These are phyloP conservation scores for Ametastegia equiseti DNA, from an alignment of 2,888 invertebrate species.

Conservation along the genomic window DNA sequence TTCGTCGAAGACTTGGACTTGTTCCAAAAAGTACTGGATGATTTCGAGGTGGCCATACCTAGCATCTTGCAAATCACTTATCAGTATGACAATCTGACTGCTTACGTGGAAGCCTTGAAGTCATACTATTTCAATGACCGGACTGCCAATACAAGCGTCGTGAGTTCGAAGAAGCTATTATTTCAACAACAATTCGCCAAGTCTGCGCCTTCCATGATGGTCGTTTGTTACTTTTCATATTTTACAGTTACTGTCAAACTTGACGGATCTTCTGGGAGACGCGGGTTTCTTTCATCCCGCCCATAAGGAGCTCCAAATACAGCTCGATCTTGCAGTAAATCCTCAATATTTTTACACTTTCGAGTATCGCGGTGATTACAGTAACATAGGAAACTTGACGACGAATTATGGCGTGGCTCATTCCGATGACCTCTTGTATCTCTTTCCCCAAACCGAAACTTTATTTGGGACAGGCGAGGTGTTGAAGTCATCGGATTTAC, in stretches of 20 bases:
- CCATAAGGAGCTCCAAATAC: slow-evolving; percentile 51
- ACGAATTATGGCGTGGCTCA: slow-evolving; percentile 72
- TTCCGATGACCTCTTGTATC: slow-evolving; percentile 76
- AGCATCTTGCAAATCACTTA: background rate
- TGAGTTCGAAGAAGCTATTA: background rate
- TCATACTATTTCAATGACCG: background rate
- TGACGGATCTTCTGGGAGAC: slow-evolving; percentile 55
- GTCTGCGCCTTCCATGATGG: background rate
- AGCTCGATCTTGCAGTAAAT: slow-evolving; percentile 34
- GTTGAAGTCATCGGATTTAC: slow-evolving; percentile 59
- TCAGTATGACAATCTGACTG: background rate
- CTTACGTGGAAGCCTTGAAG: background rate
- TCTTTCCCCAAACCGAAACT: slow-evolving; percentile 67
- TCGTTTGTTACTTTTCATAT: background rate
- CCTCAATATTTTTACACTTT: slow-evolving; percentile 55
- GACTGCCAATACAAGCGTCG: background rate
- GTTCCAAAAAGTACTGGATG: background rate
- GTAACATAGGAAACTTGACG: slow-evolving; percentile 36
- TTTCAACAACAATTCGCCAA: background rate
- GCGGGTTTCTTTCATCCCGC: slow-evolving; percentile 54
- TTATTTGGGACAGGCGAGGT: slow-evolving; percentile 31
- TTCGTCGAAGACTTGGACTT: background rate
- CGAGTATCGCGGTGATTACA: slow-evolving; percentile 56
- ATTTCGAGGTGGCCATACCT: background rate
- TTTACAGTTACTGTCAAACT: slow-evolving; percentile 51